These are phyloP conservation scores for Gymnogyps californianus DNA, from an alignment of 2,113 vertebrate genomes.

Conservation along the genomic window DNA sequence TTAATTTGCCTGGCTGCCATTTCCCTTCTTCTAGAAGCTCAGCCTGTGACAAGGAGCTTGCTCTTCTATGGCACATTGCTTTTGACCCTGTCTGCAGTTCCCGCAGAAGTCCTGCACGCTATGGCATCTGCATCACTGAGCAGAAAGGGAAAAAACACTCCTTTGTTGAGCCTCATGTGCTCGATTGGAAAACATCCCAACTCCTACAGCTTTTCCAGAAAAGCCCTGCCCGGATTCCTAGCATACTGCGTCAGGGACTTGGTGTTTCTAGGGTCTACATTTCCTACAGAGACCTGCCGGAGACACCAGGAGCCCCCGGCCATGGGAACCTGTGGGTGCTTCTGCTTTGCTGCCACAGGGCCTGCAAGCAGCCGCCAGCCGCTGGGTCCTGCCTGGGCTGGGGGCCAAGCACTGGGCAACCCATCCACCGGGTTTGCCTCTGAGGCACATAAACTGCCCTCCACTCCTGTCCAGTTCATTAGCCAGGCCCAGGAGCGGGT, in stretches of 20 bases:
- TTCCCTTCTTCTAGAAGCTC: background rate
- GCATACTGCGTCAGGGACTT: conserved; percentile 9
- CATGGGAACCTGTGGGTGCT: background rate
- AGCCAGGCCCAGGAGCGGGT: background rate
- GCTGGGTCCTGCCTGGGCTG: background rate
- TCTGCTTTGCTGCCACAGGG: background rate
- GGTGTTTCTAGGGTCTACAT: background rate
- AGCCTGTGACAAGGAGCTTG: background rate
- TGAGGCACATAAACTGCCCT: background rate
- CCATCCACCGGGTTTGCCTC: background rate
- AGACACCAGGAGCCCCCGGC: background rate
- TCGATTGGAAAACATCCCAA: conserved; percentile 56
- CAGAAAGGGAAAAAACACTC: conserved; percentile 47
- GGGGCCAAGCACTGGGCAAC: background rate
- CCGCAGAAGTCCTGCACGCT: background rate
- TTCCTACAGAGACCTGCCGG: background rate
- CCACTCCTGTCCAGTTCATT: background rate
- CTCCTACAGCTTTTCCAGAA: conserved; percentile 65
- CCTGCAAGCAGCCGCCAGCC: background rate
- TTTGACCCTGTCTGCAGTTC: background rate
- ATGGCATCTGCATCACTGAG: conserved; percentile 20
- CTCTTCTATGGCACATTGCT: background rate
- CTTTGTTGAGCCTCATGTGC: conserved; percentile 63
- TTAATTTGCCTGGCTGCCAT: background rate
- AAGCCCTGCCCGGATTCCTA: conserved; percentile 66